These are phyloP conservation scores for Prionailurus viverrinus DNA, from an alignment of 2,113 vertebrate genomes.

Conservation along the genomic window DNA sequence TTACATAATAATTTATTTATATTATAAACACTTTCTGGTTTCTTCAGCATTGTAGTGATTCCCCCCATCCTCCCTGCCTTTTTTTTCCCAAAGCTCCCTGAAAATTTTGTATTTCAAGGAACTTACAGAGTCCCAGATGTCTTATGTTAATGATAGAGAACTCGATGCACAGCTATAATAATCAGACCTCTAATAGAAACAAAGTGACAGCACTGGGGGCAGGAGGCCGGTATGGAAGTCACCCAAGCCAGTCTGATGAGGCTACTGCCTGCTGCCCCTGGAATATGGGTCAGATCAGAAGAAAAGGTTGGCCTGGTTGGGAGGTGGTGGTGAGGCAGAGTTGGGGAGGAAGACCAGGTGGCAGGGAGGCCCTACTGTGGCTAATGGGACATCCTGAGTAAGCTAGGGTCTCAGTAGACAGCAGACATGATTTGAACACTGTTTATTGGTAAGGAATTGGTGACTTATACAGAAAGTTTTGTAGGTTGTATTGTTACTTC, in stretches of 20 bases:
- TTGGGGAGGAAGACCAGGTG: not conserved
- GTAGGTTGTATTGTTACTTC: not conserved
- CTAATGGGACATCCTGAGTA: not conserved
- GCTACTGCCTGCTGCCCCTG: not conserved
- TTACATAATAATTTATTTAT: not conserved
- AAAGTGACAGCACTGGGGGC: not conserved
- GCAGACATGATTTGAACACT: not conserved
- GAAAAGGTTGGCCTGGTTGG: not conserved
- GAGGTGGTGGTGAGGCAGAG: too few relatives aligned
- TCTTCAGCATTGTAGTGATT: not conserved
- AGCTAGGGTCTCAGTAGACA: not conserved
- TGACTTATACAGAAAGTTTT: not conserved
- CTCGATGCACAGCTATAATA: not conserved
- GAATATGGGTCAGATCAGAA: not conserved
- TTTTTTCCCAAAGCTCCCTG: not conserved
- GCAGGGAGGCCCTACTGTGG: not conserved
- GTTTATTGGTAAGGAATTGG: not conserved
- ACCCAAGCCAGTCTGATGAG: not conserved
- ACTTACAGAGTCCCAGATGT: not conserved
- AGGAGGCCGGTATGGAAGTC: not conserved
- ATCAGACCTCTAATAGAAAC: not conserved
- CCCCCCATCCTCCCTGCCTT: not conserved
- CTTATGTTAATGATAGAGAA: not conserved
- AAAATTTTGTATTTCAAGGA: conserved; percentile 19
- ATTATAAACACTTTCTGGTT: not conserved